Evolutionary conservation across 2,797 vertebrate species (phyloP), one percentile per base, ranked within the genome.

Genomic region (Cheirogaleus major): DNA sequence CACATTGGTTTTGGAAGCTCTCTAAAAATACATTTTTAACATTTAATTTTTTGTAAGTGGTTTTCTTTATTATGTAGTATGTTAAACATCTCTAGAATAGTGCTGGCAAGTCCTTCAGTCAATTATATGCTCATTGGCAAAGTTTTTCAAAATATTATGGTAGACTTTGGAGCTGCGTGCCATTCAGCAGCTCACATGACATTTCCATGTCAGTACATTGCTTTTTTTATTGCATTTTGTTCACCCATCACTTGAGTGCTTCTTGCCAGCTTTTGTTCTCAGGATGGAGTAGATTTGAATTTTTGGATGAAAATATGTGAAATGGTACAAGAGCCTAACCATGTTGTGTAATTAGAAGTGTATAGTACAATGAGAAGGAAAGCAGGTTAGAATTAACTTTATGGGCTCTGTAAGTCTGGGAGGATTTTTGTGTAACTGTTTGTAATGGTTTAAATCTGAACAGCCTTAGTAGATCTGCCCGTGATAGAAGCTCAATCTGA

Each of bases 71-170:
- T 88, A 67, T 89, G 14, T 95, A 65, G 55, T 32, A 52, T 95
- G 55, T 1, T 97, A 96, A 81, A 94, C 79, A 90, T 96, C 90
- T 97, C 92, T 96, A 90, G 89, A 83, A 88, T 89, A 95, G 69
- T 97, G 93, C 95, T 98, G 97, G 91, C 97, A 98, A 97, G 96
- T 90, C 69, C 94, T 81, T 76, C 94, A 89, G 97, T 95, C 96
- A 98, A 96, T 97, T 97, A 97, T 91, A 95, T 93, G 82, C 61
- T 95, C 95, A 67, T 93, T 98, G 96, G 97, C 97, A 97, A 95
- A 70, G 22, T 93, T 67, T 96, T 97, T 97, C 92, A 97, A 93
- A 98, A 95, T 97, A 91, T 97, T 98, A 75, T 90, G 65, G 84
- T 97, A 98, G 95, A 90, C 97, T 98, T 65, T 81, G 55, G 52